Conservation (phyloP, 2,113 vertebrate species). For the Okapia johnstoni region DNA sequence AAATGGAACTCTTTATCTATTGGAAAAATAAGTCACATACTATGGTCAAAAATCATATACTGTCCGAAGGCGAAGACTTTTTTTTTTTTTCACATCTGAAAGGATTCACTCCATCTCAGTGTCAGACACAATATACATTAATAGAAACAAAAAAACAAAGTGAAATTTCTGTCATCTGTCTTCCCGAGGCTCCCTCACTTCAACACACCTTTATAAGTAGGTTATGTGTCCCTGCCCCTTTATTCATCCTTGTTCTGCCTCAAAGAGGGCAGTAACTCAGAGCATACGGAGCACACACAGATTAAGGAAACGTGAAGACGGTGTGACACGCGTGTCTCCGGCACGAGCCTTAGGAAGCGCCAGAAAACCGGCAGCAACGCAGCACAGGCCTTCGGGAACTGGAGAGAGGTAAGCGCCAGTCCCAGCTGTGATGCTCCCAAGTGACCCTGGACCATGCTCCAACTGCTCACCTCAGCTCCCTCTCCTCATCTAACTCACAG, state of each 20-base stretch:
- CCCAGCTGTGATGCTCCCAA: neutral
- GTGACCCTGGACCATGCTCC: neutral
- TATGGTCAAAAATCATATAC: conserved; percentile 61
- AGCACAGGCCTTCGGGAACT: neutral
- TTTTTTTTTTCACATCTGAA: conserved; percentile 38
- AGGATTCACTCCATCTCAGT: conserved; percentile 12
- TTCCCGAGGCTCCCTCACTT: neutral
- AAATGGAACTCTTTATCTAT: conserved; percentile 97
- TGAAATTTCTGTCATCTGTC: neutral
- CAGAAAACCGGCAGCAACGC: neutral
- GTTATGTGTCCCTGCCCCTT: fast-evolving
- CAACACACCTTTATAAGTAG: neutral
- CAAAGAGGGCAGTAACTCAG: neutral
- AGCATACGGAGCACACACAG: neutral
- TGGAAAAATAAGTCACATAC: conserved; percentile 73
- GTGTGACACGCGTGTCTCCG: neutral
- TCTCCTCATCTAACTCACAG: neutral
- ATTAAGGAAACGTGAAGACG: neutral
- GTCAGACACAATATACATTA: neutral
- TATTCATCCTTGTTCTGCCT: neutral
- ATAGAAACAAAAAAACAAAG: neutral
- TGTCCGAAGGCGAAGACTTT: conserved; percentile 58
- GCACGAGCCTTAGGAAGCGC: neutral
- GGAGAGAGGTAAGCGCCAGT: neutral
- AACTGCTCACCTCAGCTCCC: neutral